Base-by-base conservation (phyloP, 2,888 invertebrate genomes). In the Tyria jacobaeae region DNA sequence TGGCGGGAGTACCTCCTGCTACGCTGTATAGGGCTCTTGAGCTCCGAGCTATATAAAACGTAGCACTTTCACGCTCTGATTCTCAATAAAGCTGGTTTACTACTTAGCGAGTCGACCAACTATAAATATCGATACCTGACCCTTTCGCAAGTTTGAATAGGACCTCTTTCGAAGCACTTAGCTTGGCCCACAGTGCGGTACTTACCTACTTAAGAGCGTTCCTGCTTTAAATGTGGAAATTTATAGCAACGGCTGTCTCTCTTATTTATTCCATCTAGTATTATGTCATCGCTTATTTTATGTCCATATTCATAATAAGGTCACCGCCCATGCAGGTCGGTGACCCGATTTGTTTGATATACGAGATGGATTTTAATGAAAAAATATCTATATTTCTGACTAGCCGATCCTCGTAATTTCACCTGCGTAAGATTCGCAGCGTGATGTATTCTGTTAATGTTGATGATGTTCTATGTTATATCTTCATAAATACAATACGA, bases 131-230 rank as follows among this genome's bases (percentile, higher is more conserved):
- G 60, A 60, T 60, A 60, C 49, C 37, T 37, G 35, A 49, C 31
- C 54, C 37, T 62, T 66, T 57, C 41, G 60, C 62, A 66, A 66
- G 60, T 64, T 75, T 60, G 62, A 56, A 64, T 39, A 34, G 44
- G 62, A 61, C 56, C 68, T 66, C 64, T 66, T 68, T 71, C 57
- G 66, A 60, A 62, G 50, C 72, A 76, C 75, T 77, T 69, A 67
- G 54, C 68, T 60, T 55, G 53, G 49, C 65, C 65, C 67, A 77
- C 64, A 66, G 62, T 64, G 59, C 57, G 41, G 60, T 66, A 58
- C 70, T 69, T 68, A 60, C 58, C 52, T 25, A 51, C 57, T 66
- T 64, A 51, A 54, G 39, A 60, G 57, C 52, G 35, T 31, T 58
- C 44, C 66, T 64, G 63, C 62, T 71, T 61, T 63, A 9, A 51